Evolutionary conservation across 92 coral and sea anemone species (phyloP).

Genomic region (Phymanthus crucifer): DNA sequence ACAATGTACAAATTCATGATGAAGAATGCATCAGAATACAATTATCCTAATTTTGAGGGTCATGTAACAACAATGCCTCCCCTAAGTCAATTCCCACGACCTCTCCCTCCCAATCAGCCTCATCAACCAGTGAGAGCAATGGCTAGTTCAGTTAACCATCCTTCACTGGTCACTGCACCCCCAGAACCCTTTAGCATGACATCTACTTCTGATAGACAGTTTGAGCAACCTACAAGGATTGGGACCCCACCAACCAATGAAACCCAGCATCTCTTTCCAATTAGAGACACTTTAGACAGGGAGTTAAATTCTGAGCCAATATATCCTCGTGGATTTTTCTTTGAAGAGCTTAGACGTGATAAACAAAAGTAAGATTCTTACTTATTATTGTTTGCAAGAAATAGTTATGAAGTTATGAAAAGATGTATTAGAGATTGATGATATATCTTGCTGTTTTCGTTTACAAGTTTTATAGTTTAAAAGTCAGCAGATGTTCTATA

Average conservation of each 20-base stretch:
- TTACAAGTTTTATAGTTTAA: not conserved
- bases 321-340: constrained; percentile 20
- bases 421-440: constrained; percentile 6
- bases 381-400: not conserved
- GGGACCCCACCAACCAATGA: not conserved
- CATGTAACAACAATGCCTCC: constrained; percentile 2
- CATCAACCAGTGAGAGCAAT: not conserved
- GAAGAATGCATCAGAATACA: constrained; percentile 20
- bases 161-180: not conserved
- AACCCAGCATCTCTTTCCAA: not conserved
- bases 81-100: constrained; percentile 2
- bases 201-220: constrained; percentile 1
- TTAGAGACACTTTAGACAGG: not conserved
- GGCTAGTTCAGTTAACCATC: not conserved
- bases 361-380: constrained; percentile 4
- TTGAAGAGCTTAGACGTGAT: constrained; percentile 21
- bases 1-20: constrained; percentile 43
- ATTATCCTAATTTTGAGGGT: constrained; percentile 6
- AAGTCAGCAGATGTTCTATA: constrained; percentile 3
- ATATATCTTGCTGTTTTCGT: constrained; percentile 5
- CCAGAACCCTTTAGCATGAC: constrained; percentile 16
- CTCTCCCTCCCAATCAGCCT: constrained; percentile 13
- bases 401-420: constrained; percentile 4
- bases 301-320: constrained; percentile 6
- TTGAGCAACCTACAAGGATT: not conserved